Evolutionary conservation across 2,113 vertebrate genomes (phyloP), one percentile per base, ranked within the genome.

Genomic region (Smithornis capensis): DNA sequence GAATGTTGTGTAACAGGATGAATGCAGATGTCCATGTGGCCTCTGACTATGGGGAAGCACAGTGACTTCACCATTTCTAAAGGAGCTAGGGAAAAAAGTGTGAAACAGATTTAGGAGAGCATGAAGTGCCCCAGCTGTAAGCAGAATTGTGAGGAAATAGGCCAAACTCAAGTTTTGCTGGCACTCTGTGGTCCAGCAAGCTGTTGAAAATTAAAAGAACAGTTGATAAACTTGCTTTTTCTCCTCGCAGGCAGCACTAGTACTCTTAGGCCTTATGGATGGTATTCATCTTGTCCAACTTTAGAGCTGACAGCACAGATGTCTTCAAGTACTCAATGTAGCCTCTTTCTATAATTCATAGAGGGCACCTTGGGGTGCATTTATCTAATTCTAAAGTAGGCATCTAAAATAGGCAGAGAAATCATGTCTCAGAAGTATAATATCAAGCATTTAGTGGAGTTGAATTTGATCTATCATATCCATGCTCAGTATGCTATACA

Each of bases 201-300:
- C n/a, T 93, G 68, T 45, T 93, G 63, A 85, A 93, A 45, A 86
- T 74, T 74, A 78, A 91, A 90, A 42, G 67, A 90, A 45, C 35
- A 2, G 3, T 33, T 10, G 23, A 65, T 78, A 80, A 94, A 86
- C 29, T 94, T 89, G 15, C 0, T 89, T 97, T 90, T 86, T 67
- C 37, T 94, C 68, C 88, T 95, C 88, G 45, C 88, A 93, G 75
- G 45, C 86, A 74, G 71, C 4, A 13, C 55, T 96, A 92, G 76
- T 86, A 93, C 94, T 95, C 92, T 96, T 96, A 93, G 86, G 33
- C 64, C 83, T 94, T 94, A 83, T 86, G 83, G 76, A 67, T 93
- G 38, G 76, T 83, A 96, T 95, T 92, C 80, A 94, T 95, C 95
- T 97, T 95, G 55, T 76, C 88, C 70, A 67, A 28, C 90, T 95